phyloP scores from a whole-genome alignment of 92 coral and sea anemone genomes.

The Nematostella vectensis region DNA sequence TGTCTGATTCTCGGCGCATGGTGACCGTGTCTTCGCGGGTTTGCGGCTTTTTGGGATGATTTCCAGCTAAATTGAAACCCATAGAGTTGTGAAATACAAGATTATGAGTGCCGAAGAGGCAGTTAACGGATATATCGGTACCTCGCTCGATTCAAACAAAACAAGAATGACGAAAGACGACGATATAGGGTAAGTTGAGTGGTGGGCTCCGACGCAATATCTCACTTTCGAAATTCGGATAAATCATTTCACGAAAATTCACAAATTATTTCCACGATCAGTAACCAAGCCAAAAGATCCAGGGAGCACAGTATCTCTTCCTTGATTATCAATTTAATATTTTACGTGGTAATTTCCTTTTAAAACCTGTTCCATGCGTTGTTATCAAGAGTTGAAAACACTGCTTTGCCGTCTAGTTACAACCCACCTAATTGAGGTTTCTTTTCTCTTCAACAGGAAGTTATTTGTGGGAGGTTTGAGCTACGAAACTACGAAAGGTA shows the following conservation, averaged over 20 bases:
- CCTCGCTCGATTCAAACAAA: conserved; percentile 52
- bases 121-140: conserved; percentile 62
- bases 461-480: conserved; percentile 98
- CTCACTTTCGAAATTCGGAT: conserved; percentile 30
- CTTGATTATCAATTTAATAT: background rate
- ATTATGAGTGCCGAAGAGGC: conserved; percentile 63
- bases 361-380: conserved; percentile 1
- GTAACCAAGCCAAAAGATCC: conserved; percentile 3
- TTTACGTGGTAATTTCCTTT: conserved; percentile 7
- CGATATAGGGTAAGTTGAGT: conserved; percentile 77
- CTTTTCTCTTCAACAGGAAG: conserved; percentile 54
- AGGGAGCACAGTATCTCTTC: background rate
- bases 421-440: too few relatives aligned
- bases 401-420: background rate
- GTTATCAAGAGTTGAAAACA: conserved; percentile 1
- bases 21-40: conserved; percentile 25
- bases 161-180: conserved; percentile 89
- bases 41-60: conserved; percentile 39
- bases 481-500: conserved; percentile 94
- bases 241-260: conserved; percentile 19
- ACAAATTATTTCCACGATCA: conserved; percentile 7
- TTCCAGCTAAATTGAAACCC: conserved; percentile 48
- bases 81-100: conserved; percentile 32
- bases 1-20: conserved; percentile 53
- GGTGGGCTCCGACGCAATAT: conserved; percentile 38